Percentiles rank a stretch among this genome's conserved stretches.
Conservation (phyloP, 2,888 invertebrate species). For the Macrophya alboannulata region DNA sequence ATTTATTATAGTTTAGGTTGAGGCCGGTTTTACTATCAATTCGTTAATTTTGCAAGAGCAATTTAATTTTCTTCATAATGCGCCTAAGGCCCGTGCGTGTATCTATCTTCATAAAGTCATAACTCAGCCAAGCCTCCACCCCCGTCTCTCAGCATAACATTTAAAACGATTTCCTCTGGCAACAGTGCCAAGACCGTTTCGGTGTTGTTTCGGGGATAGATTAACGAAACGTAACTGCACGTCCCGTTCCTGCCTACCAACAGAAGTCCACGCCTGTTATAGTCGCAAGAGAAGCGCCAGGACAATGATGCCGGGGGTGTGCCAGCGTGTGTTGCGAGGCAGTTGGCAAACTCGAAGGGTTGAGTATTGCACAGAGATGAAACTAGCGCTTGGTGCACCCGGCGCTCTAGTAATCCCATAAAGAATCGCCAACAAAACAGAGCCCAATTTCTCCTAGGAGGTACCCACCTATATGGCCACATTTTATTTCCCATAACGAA, state of each 20-base stretch:
- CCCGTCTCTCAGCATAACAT: constrained; percentile 78
- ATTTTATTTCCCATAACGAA: constrained; percentile 25
- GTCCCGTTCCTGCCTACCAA: constrained; percentile 75
- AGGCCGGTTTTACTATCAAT: not conserved
- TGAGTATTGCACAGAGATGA: constrained; percentile 14
- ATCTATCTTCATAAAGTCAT: constrained; percentile 78
- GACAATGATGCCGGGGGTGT: constrained; percentile 42
- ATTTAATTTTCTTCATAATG: constrained; percentile 16
- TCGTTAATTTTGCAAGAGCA: constrained; percentile 26
- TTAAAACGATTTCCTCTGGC: constrained; percentile 80
- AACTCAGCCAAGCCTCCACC: constrained; percentile 75
- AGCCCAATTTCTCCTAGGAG: not conserved
- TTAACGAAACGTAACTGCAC: constrained; percentile 79
- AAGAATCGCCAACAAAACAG: constrained; percentile 20
- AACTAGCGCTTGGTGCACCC: constrained; percentile 40
- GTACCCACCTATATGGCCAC: not conserved
- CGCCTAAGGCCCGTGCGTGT: constrained; percentile 62
- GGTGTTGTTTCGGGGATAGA: constrained; percentile 79
- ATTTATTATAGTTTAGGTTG: not conserved
- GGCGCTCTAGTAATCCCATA: not conserved
- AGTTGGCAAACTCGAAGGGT: constrained; percentile 40
- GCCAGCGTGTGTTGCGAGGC: constrained; percentile 31
- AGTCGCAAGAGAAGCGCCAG: constrained; percentile 24
- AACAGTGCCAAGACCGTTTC: constrained; percentile 78
- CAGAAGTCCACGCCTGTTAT: constrained; percentile 48